Base-by-base conservation (phyloP, 2,888 invertebrate genomes). In the Xanthorhoe designata region DNA sequence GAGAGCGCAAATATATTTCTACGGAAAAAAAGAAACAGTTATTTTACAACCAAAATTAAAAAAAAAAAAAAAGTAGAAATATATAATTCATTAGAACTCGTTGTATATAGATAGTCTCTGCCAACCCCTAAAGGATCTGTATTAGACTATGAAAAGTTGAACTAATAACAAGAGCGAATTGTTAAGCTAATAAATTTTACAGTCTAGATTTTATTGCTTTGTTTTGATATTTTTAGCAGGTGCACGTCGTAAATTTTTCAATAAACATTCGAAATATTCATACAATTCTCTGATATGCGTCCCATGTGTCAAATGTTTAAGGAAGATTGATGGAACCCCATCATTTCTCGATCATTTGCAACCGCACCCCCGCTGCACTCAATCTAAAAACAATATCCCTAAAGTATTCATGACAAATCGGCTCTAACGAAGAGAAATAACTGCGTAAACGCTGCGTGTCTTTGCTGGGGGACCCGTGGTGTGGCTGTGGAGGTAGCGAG, bases 341-440 rank as follows among this genome's bases (percentile, higher is more conserved):
- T 66, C 64, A 62, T 55, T 64, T 35, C 54, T 50, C 64, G 56
- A 69, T 69, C 56, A 57, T 67, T 69, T 75, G 74, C 69, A 77
- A 75, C 76, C 80, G 67, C 81, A 78, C 73, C 79, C 83, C 81
- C 72, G 75, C 79, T 85, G 86, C 85, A 84, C 87, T 91, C 91
- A 91, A 92, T 93, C 88, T 85, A 89, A 91, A 92, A 92, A 93
- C 92, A 92, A 93, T 92, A 92, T 89, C 85, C 82, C 85, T 91
- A 89, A 91, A 91, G 92, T 92, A 92, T 92, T 92, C 92, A 91
- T 91, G 92, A 92, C 92, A 92, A 93, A 93, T 92, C 83, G 91
- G 81, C 84, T 84, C 84, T 92, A 93, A 93, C 91, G 92, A 92
- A 92, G 91, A 92, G 91, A 88, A 90, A 92, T 91, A 91, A 92